Conservation (phyloP, 2,888 invertebrate species). For the Caenorhabditis sp. region DNA sequence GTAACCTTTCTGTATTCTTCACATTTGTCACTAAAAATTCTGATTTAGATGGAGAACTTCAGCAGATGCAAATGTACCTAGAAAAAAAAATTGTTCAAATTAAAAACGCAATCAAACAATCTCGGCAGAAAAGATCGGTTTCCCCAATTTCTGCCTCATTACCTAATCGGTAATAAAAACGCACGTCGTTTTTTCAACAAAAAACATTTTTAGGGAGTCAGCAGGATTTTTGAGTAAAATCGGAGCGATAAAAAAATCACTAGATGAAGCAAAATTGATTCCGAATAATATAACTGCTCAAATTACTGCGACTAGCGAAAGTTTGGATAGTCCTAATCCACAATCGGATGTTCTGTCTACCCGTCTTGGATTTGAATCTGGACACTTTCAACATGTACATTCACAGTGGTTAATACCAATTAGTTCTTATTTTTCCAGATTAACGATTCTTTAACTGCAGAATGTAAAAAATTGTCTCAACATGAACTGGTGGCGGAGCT, state of each 20-base stretch:
- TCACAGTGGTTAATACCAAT: too few relatives aligned
- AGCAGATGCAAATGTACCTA: constrained; percentile 52
- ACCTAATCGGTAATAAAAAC: constrained; percentile 71
- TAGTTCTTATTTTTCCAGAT: constrained; percentile 41
- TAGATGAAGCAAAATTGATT: constrained; percentile 56
- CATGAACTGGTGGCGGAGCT: constrained; percentile 69
- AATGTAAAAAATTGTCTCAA: constrained; percentile 68
- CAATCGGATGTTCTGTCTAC: constrained; percentile 26
- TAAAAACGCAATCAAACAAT: constrained; percentile 39
- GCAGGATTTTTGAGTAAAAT: constrained; percentile 70
- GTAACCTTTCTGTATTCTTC: too few relatives aligned
- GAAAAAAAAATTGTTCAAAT: constrained; percentile 47
- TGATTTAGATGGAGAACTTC: constrained; percentile 62
- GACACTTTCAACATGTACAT: constrained; percentile 58
- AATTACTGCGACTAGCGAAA: constrained; percentile 48
- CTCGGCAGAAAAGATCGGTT: constrained; percentile 61
- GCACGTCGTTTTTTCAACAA: too few relatives aligned
- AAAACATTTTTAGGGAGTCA: constrained; percentile 65
- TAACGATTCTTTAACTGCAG: constrained; percentile 57
- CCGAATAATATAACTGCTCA: constrained; percentile 49
- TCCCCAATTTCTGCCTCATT: constrained; percentile 74
- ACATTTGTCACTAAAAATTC: neutral
- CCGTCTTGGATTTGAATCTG: constrained; percentile 50
- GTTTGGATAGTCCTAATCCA: constrained; percentile 34
- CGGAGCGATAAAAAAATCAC: constrained; percentile 63